Conservation (phyloP, 2,113 vertebrate genomes). For the Boulengerochromis microlepis region DNA sequence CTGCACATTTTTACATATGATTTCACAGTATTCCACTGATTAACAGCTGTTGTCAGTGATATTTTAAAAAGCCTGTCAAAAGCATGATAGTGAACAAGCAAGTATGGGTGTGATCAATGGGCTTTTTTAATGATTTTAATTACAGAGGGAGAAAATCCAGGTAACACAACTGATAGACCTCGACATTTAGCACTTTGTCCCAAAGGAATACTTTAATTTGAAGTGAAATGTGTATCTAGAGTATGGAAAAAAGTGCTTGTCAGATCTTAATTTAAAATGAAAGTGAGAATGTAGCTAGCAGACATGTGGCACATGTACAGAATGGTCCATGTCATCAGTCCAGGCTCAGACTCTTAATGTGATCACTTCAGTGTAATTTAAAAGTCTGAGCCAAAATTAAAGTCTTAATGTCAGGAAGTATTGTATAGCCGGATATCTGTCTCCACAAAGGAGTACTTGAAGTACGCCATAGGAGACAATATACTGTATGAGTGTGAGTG, state of each 20-base stretch:
- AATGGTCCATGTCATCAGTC: neutral
- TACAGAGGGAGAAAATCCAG: neutral
- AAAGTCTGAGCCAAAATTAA: neutral
- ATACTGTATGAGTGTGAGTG: neutral
- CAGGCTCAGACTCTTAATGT: neutral
- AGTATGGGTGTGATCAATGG: neutral
- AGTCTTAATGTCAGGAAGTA: slow-evolving; percentile 18
- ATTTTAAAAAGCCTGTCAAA: neutral
- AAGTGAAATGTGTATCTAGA: neutral
- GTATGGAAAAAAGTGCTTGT: neutral
- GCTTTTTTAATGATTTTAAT: neutral
- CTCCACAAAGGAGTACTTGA: slow-evolving; percentile 36
- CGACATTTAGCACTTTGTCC: neutral
- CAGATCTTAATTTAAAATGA: neutral
- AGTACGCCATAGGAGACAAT: neutral
- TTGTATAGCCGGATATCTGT: slow-evolving; percentile 16
- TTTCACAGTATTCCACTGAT: neutral
- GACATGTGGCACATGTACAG: neutral
- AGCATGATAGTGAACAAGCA: neutral
- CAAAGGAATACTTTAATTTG: neutral
- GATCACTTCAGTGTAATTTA: neutral
- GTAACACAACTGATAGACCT: neutral
- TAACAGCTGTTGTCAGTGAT: neutral
- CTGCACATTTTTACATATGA: neutral
- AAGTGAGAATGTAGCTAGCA: neutral